Conservation (phyloP, 92 coral and sea anemone species). For the Porites divaricata region DNA sequence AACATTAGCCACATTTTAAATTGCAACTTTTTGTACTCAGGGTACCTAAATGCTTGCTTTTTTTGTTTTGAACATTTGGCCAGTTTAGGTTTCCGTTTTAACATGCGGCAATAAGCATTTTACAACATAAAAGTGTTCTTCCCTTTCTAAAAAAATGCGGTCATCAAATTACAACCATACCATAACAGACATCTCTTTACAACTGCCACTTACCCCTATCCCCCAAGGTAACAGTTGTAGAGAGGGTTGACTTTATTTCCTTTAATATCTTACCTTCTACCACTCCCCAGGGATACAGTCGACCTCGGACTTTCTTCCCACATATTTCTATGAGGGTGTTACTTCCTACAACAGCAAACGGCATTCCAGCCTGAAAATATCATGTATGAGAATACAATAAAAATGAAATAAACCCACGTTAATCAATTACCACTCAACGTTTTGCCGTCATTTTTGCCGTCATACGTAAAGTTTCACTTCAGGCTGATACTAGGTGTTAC, state of each 20-base stretch:
- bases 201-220: neutral
- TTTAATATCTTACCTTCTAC: slow-evolving; percentile 80
- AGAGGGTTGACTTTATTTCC: neutral
- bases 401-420: too few species aligned
- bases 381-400: neutral
- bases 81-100: too few species aligned
- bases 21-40: too few species aligned
- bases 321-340: slow-evolving; percentile 88
- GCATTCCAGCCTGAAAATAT: slow-evolving; percentile 74
- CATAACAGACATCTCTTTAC: too few species aligned
- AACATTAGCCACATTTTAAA: too few species aligned
- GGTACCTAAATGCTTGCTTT: too few species aligned
- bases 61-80: too few species aligned
- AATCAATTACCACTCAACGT: too few species aligned
- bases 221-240: too few species aligned
- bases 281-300: slow-evolving; percentile 99
- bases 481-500: neutral
- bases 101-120: neutral
- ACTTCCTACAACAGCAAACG: slow-evolving; percentile 99
- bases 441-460: too few species aligned
- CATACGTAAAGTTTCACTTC: neutral
- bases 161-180: too few species aligned
- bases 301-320: slow-evolving; percentile 94
- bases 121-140: neutral
- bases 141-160: neutral